These are phyloP conservation scores for Neoscelio sp. DNA, from an alignment of 2,888 invertebrate genomes.

Conservation along the genomic window DNA sequence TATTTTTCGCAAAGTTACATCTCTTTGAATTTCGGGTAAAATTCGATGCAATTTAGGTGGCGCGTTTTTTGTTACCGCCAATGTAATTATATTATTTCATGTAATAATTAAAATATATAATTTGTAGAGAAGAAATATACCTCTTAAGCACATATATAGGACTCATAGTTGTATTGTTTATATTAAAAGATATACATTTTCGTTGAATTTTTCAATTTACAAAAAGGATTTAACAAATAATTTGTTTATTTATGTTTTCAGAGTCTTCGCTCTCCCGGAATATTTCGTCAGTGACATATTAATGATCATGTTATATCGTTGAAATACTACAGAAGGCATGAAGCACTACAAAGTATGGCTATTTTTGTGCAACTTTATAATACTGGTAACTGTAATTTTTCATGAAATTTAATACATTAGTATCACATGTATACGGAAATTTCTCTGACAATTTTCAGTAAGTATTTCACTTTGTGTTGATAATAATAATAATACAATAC, in stretches of 20 bases:
- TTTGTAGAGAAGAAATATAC: no score
- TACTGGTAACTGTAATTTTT: constrained; percentile 78
- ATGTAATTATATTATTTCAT: no score
- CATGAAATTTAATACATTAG: constrained; percentile 15
- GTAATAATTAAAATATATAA: no score
- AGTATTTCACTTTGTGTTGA: no score
- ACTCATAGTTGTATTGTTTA: no score
- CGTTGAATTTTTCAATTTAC: background rate
- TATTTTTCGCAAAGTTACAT: no score
- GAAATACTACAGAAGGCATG: constrained; percentile 74
- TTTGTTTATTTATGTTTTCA: constrained; percentile 11
- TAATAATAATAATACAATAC: no score
- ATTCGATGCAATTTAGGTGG: no score
- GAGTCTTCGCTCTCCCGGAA: constrained; percentile 13
- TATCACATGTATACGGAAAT: background rate
- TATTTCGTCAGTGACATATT: background rate
- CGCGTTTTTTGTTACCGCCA: no score
- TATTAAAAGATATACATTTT: background rate
- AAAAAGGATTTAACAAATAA: constrained; percentile 1
- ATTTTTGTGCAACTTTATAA: constrained; percentile 79
- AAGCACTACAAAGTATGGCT: constrained; percentile 79
- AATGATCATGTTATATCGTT: constrained; percentile 56
- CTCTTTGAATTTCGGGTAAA: no score
- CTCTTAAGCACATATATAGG: no score
- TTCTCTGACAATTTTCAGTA: background rate